Conservation (phyloP, 2,797 vertebrate species). For the Dallia pectoralis region DNA sequence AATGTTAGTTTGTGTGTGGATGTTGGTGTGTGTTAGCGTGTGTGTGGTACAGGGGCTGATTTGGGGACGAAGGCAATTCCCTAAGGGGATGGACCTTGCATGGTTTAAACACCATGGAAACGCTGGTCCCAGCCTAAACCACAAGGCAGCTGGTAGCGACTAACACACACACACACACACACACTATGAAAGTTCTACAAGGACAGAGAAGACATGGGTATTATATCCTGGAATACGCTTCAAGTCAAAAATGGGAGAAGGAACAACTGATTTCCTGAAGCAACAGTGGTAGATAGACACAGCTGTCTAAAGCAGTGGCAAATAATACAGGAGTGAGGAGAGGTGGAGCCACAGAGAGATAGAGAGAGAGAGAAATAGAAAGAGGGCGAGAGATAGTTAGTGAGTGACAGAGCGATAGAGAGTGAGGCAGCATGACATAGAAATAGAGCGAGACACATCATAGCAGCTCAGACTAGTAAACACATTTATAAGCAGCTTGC, state of each 20-base stretch:
- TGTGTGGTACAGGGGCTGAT: background rate
- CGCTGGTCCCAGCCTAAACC: no score
- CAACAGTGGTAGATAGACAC: conserved; percentile 13
- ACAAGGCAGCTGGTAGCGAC: no score
- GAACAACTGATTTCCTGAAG: conserved; percentile 26
- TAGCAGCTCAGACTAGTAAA: conserved; percentile 48
- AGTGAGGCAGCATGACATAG: background rate
- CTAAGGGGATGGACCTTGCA: no score
- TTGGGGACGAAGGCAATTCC: no score
- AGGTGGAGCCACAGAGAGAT: conserved; percentile 6
- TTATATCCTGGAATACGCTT: background rate
- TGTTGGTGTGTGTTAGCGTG: conserved; percentile 4
- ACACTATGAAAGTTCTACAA: no score
- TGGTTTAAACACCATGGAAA: no score
- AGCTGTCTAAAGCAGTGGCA: conserved; percentile 25
- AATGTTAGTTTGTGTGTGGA: background rate
- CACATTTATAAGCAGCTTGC: conserved; percentile 60
- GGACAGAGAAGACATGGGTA: no score
- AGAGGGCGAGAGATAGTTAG: conserved; percentile 1
- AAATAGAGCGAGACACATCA: no score
- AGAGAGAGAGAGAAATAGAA: conserved; percentile 19
- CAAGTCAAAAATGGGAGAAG: conserved; percentile 11
- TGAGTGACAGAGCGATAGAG: background rate
- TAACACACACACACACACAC: no score
- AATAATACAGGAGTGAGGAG: conserved; percentile 12